These are phyloP conservation scores for Labia minor DNA, from an alignment of 2,888 invertebrate species.

Conservation along the genomic window DNA sequence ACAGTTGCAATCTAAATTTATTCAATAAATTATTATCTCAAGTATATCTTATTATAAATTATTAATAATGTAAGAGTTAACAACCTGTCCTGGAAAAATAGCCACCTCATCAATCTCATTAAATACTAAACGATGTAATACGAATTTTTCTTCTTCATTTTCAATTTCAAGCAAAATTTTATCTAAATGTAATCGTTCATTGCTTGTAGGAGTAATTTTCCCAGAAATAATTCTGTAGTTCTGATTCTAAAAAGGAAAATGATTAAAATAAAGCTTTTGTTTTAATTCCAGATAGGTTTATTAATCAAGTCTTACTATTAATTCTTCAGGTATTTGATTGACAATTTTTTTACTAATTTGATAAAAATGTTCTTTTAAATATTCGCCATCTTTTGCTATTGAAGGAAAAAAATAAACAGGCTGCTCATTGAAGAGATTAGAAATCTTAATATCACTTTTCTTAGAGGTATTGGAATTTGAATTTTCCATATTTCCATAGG, in stretches of 20 bases:
- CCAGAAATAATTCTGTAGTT: neutral
- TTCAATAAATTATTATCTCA: no score
- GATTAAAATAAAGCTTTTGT: no score
- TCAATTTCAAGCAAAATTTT: neutral
- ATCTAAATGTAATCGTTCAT: neutral
- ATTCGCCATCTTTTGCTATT: neutral
- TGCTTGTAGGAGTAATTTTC: neutral
- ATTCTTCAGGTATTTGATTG: neutral
- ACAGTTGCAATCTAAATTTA: neutral
- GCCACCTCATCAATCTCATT: neutral
- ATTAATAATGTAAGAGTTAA: neutral
- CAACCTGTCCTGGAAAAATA: slow-evolving; percentile 50
- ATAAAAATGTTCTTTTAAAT: neutral
- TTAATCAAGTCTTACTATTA: neutral
- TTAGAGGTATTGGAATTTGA: no score
- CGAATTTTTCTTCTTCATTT: neutral
- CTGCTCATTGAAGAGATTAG: neutral
- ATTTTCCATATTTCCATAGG: slow-evolving; percentile 38
- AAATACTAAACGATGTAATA: neutral
- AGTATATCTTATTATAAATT: slow-evolving; percentile 3
- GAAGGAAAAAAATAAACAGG: neutral
- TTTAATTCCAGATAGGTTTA: no score
- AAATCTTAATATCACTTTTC: neutral
- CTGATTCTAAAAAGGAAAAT: neutral
- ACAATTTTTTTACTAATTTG: neutral